These are phyloP conservation scores for Edolisoma coerulescens DNA, from an alignment of 2,113 vertebrate genomes.

Conservation along the genomic window DNA sequence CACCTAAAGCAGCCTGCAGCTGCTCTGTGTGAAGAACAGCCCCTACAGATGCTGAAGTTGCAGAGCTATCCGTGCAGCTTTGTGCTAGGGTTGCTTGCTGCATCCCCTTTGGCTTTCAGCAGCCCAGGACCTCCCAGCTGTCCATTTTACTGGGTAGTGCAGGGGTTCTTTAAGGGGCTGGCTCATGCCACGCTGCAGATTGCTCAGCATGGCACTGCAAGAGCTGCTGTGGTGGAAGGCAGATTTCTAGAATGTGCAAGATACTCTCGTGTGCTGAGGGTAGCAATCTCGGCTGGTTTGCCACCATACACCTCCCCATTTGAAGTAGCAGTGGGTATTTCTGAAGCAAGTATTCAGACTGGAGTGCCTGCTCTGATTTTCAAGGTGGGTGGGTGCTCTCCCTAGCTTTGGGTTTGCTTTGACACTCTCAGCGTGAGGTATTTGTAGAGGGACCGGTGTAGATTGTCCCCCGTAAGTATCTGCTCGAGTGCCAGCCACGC, in stretches of 20 bases:
- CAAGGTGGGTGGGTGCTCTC: neutral
- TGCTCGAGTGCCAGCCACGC: neutral
- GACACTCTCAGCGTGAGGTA: neutral
- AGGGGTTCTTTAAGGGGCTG: neutral
- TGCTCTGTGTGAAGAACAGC: neutral
- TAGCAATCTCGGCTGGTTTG: neutral
- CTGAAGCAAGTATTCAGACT: neutral
- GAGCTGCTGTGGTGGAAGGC: neutral
- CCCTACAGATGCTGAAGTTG: neutral
- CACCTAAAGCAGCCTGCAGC: neutral
- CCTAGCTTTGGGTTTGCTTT: neutral
- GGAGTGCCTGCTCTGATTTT: neutral
- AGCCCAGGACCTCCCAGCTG: neutral
- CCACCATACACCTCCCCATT: rapidly evolving
- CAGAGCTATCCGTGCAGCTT: rapidly evolving
- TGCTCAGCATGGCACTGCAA: neutral
- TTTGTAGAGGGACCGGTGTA: neutral
- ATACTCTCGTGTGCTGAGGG: neutral
- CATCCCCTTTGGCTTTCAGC: neutral
- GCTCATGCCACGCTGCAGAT: neutral
- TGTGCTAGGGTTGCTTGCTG: neutral
- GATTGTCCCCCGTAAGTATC: neutral
- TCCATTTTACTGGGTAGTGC: neutral
- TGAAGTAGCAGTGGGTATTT: neutral
- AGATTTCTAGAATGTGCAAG: neutral